A percentile compares a stretch with the other conserved stretches of the same genome.
Evolutionary conservation across 2,888 invertebrate genomes (phyloP).

Genomic region (Zaprionus lineosus): DNA sequence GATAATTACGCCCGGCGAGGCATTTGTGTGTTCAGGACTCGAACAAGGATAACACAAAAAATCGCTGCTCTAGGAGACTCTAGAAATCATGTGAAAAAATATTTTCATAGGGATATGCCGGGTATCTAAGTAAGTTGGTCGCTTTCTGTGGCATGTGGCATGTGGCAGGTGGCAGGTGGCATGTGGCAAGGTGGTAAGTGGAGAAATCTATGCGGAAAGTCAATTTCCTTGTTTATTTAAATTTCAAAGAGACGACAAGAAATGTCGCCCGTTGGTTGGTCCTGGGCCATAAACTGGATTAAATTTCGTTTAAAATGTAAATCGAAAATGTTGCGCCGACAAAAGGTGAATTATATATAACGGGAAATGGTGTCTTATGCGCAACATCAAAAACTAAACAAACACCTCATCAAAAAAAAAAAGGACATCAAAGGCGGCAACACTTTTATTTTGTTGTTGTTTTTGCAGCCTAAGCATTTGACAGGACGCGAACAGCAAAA

Average conservation of each 20-base stretch:
- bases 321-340: constrained; percentile 59
- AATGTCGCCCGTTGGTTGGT: constrained; percentile 41
- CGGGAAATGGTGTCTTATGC: constrained; percentile 42
- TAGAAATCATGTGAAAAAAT: too few relatives aligned
- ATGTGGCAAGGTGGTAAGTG: not conserved
- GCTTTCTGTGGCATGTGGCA: not conserved
- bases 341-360: constrained; percentile 47
- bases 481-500: too few relatives aligned
- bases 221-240: constrained; percentile 77
- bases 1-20: constrained; percentile 79
- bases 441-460: constrained; percentile 25
- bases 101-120: too few relatives aligned
- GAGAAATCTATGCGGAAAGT: constrained; percentile 58
- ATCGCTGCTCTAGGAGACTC: too few relatives aligned
- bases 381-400: constrained; percentile 76
- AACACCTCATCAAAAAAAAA: constrained; percentile 79
- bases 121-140: not conserved
- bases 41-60: not conserved
- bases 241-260: constrained; percentile 60
- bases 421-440: constrained; percentile 76
- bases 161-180: not conserved
- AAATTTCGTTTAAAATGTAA: constrained; percentile 80
- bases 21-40: constrained; percentile 26
- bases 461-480: constrained; percentile 31
- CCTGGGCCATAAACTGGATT: constrained; percentile 72